Evolutionary conservation across 2,888 invertebrate genomes (phyloP).

Genomic region (Rutpela maculata): DNA sequence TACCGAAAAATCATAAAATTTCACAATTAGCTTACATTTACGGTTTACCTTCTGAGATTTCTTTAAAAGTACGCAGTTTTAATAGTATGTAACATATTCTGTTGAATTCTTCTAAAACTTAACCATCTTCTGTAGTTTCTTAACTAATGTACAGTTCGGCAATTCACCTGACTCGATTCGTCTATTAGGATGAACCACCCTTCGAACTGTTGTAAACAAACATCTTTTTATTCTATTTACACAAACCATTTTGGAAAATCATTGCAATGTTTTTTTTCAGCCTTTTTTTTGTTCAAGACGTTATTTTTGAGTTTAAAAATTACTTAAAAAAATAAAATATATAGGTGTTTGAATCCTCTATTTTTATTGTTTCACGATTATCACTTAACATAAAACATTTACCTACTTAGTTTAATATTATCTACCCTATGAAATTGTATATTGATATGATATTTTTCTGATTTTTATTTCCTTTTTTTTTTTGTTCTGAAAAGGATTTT

Average conservation of each 20-base stretch:
- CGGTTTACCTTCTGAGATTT: not conserved
- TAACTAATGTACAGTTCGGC: not conserved
- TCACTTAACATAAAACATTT: conserved; percentile 43
- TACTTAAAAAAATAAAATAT: conserved; percentile 49
- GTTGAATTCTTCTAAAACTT: not conserved
- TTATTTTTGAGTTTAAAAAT: conserved; percentile 22
- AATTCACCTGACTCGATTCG: not conserved
- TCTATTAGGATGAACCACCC: conserved; percentile 27
- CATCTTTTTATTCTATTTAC: conserved; percentile 11
- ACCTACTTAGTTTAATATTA: conserved; percentile 35
- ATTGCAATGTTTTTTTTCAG: conserved; percentile 40
- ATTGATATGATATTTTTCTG: conserved; percentile 43
- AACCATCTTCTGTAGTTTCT: conserved; percentile 5
- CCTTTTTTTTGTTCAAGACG: conserved; percentile 40
- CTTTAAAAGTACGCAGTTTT: conserved; percentile 10
- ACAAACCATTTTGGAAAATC: conserved; percentile 5
- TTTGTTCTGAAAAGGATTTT: not conserved
- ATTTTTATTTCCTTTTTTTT: conserved; percentile 21
- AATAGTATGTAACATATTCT: not conserved
- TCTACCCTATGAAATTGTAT: conserved; percentile 30
- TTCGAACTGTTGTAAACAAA: not conserved
- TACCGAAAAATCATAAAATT: not conserved
- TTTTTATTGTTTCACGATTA: conserved; percentile 41
- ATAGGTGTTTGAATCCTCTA: conserved; percentile 39
- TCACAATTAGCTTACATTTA: not conserved